A percentile compares a stretch with the other conserved stretches of the same genome.
Conservation (phyloP, 2,888 invertebrate genomes). For the Campoplex nolae region DNA sequence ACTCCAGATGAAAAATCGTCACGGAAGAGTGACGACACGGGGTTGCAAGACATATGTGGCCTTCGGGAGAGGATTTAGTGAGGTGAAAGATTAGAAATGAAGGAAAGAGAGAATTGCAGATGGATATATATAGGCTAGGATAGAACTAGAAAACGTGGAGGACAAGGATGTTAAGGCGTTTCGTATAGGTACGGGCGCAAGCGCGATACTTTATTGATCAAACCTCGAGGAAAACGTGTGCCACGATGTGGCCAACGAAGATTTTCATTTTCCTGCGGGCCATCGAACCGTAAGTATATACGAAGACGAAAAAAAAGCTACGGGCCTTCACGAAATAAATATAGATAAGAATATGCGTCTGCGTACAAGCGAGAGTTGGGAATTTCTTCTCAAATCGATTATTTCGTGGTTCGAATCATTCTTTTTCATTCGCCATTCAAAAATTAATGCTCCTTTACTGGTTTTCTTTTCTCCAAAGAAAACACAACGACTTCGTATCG, state of each 20-base stretch:
- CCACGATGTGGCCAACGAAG: slow-evolving; percentile 57
- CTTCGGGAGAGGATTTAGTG: neutral
- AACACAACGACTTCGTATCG: too few relatives aligned
- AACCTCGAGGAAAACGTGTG: slow-evolving; percentile 57
- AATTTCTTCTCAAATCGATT: neutral
- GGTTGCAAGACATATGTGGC: neutral
- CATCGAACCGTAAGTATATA: slow-evolving; percentile 58
- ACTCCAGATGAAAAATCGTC: neutral
- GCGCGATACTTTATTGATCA: slow-evolving; percentile 70
- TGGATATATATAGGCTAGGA: slow-evolving; percentile 16
- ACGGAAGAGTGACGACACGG: neutral
- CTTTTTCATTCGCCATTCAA: neutral
- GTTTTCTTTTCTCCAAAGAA: neutral
- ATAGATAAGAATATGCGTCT: neutral
- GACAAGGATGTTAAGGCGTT: slow-evolving; percentile 42
- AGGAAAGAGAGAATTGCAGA: slow-evolving; percentile 26
- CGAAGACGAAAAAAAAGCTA: slow-evolving; percentile 29
- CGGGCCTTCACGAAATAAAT: neutral
- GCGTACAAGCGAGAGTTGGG: neutral
- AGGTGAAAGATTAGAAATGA: neutral
- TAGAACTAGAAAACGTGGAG: slow-evolving; percentile 34
- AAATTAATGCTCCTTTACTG: neutral
- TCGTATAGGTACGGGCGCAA: slow-evolving; percentile 55
- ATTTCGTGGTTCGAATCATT: neutral
- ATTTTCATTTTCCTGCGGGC: slow-evolving; percentile 67